Base-by-base conservation (phyloP, 2,888 invertebrate species). In the Bimastos eiseni region DNA sequence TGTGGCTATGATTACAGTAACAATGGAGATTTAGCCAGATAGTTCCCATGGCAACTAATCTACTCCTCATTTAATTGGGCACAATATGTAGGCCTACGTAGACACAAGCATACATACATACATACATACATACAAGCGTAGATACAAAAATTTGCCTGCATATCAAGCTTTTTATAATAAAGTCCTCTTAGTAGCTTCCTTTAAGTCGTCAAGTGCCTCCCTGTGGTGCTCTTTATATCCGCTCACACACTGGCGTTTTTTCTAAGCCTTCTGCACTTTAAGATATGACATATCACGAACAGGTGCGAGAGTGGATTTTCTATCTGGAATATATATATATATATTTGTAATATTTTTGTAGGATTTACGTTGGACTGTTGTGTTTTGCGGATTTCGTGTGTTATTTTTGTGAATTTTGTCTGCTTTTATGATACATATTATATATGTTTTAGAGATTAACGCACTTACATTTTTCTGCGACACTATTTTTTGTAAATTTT, bases 311-410 rank as follows among this genome's bases (percentile, higher is more conserved):
- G 70, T n/a, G n/a, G 70, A 70, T n/a, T n/a, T 49, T 70, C n/a
- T 30, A n/a, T 70, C n/a, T 70, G 84, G 34, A 84, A 84, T 17
- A 34, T 33, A 84, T 83, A n/a, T 83, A 8, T 15, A 8, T 33
- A 84, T 86, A 86, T 86, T 86, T 86, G 86, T 37, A 36, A 86
- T 86, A 86, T 86, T 86, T 86, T 86, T 34, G 34, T 36, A 86
- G 86, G 19, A 36, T 86, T 86, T 86, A 36, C 37, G 24, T 86
- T 36, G 33, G 86, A 36, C 37, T 86, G 86, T 86, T 86, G 34
- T 34, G 37, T 86, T 86, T 34, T 86, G 37, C 21, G 8, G 86
- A 36, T 86, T 86, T 86, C n/a, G 24, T 86, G 86, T 37, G 34
- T 24, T 37, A 37, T 86, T 37, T 86, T 86, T 34, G 86, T 86